Conservation (phyloP, 2,797 vertebrate species). For the Cichlasoma orientale region DNA sequence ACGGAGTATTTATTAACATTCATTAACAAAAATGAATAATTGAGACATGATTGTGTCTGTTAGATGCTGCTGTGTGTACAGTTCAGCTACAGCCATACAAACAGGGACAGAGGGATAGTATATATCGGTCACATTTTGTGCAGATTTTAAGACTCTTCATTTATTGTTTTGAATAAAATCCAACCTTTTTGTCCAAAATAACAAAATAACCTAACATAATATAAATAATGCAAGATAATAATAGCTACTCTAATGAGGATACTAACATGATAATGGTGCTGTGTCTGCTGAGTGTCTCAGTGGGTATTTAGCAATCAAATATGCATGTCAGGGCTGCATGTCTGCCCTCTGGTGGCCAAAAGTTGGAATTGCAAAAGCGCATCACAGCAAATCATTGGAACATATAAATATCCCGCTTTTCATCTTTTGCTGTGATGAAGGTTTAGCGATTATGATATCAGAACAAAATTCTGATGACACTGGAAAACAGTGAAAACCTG, state of each 20-base stretch:
- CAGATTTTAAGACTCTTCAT: neutral
- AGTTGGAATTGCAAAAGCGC: neutral
- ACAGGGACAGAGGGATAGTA: neutral
- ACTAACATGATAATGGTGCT: neutral
- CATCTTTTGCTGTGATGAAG: neutral
- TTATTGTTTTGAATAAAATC: neutral
- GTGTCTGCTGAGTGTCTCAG: neutral
- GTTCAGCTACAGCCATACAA: neutral
- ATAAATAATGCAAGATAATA: neutral
- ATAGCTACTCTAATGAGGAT: neutral
- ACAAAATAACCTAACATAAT: neutral
- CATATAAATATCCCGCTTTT: neutral
- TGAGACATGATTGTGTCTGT: neutral
- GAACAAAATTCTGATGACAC: neutral
- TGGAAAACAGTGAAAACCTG: neutral
- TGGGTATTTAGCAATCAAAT: neutral
- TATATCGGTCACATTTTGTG: neutral
- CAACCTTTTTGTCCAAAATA: neutral
- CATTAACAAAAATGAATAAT: neutral
- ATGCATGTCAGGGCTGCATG: neutral
- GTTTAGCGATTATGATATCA: neutral
- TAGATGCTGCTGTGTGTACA: neutral
- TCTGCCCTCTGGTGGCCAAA: slow-evolving; percentile 48
- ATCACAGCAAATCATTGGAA: neutral
- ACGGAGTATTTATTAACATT: slow-evolving; percentile 6